Conservation (phyloP, 1,140 invertebrate species). For the Episyrphus balteatus region DNA sequence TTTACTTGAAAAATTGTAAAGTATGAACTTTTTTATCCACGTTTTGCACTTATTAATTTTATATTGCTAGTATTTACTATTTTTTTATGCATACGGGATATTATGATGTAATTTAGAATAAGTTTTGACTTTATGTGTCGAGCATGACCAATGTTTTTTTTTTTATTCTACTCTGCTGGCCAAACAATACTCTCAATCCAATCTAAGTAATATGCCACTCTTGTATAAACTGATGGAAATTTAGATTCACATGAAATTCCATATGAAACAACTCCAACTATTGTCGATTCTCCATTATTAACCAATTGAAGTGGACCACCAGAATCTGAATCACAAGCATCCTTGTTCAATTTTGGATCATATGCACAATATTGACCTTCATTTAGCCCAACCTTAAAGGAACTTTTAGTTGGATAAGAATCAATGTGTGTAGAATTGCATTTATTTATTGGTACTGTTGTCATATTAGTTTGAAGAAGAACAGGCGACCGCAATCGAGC, state of each 20-base stretch:
- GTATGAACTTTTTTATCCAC: no score
- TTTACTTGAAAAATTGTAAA: no score
- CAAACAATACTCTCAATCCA: conserved; percentile 47
- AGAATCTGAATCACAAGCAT: conserved; percentile 54
- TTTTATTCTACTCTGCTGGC: conserved; percentile 35
- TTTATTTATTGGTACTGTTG: conserved; percentile 11
- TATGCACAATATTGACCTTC: conserved; percentile 47
- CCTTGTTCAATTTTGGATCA: conserved; percentile 37
- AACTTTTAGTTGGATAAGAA: conserved; percentile 38
- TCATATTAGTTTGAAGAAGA: conserved; percentile 19
- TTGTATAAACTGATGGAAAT: conserved; percentile 53
- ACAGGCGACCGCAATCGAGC: conserved; percentile 15
- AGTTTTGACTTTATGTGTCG: no score
- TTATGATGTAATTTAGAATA: no score
- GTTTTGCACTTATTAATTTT: no score
- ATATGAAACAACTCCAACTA: no score
- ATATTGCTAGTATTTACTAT: no score
- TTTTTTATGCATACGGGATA: no score
- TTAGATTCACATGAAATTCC: conserved; percentile 47
- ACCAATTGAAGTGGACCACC: conserved; percentile 51
- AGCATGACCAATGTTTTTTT: no score
- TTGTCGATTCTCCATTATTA: conserved; percentile 41
- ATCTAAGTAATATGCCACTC: conserved; percentile 47
- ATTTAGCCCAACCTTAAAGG: conserved; percentile 41
- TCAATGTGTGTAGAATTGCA: conserved; percentile 15